Conservation (phyloP, 2,888 invertebrate genomes). For the Odontocolon sp. region DNA sequence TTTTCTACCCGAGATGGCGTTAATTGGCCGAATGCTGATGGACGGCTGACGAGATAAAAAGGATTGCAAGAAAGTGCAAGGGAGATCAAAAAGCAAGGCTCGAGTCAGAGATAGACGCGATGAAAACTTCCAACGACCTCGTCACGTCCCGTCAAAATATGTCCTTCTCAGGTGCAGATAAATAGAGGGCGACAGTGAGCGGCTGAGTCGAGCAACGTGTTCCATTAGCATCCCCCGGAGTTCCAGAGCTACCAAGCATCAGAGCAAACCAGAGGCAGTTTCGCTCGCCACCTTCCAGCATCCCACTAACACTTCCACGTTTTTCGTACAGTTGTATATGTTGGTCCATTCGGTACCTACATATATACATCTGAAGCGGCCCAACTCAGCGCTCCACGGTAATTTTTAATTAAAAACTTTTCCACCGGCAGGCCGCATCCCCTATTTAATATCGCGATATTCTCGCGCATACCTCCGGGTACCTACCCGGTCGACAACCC, state of each 20-base stretch:
- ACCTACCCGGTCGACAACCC: background rate
- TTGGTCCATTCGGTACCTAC: background rate
- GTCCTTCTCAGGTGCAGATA: constrained; percentile 12
- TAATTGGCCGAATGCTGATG: constrained; percentile 48
- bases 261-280: no score
- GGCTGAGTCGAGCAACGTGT: background rate
- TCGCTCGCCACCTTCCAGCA: no score
- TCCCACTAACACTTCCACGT: no score
- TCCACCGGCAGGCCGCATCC: constrained; percentile 56
- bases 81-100: constrained; percentile 4
- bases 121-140: constrained; percentile 11
- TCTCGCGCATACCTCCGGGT: constrained; percentile 50
- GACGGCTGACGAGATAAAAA: constrained; percentile 18
- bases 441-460: constrained; percentile 68
- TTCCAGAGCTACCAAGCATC: no score
- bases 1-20: constrained; percentile 40
- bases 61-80: background rate
- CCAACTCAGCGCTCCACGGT: constrained; percentile 40
- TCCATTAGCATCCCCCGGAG: constrained; percentile 37
- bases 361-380: background rate
- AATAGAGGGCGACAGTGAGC: constrained; percentile 13
- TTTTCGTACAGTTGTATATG: background rate
- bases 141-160: constrained; percentile 26
- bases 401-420: constrained; percentile 70
- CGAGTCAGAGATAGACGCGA: constrained; percentile 5